A percentile compares a stretch with the other conserved stretches of the same genome.
phyloP scores from a whole-genome alignment of 2,888 invertebrate species.

The Galeruca laticollis region DNA sequence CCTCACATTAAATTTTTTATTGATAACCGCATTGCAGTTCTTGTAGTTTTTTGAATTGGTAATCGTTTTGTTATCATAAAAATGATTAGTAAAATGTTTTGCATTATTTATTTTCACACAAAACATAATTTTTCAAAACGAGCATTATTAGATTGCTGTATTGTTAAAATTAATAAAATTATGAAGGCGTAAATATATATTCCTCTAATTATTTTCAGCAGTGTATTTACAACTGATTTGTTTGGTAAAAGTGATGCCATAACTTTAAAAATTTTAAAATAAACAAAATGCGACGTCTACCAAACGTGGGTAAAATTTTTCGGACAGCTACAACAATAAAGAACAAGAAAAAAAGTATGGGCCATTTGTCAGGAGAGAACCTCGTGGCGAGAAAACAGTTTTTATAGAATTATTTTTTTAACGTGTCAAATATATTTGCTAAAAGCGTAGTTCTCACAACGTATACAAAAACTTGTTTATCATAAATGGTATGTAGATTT shows the following conservation, averaged over 20 bases:
- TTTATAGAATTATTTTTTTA: slow-evolving; percentile 46
- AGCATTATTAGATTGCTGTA: too few species aligned
- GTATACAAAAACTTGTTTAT: slow-evolving; percentile 46
- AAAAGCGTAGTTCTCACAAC: slow-evolving; percentile 42
- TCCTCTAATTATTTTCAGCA: too few species aligned
- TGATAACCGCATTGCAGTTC: too few species aligned
- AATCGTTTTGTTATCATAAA: too few species aligned
- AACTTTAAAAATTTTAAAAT: not conserved
- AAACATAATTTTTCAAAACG: too few species aligned
- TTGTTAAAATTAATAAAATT: too few species aligned
- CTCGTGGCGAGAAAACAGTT: slow-evolving; percentile 14
- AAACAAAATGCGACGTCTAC: not conserved
- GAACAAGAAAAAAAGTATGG: slow-evolving; percentile 15
- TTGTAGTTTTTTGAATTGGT: too few species aligned
- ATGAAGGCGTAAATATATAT: too few species aligned
- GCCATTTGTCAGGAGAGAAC: slow-evolving; percentile 31
- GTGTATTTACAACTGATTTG: too few species aligned
- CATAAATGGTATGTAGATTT: slow-evolving; percentile 43
- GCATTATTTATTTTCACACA: too few species aligned
- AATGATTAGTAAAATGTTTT: too few species aligned
- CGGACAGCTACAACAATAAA: not conserved
- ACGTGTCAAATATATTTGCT: slow-evolving; percentile 46
- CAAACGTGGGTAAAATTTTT: not conserved
- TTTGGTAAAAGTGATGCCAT: not conserved
- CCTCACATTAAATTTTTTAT: too few species aligned